phyloP scores from a whole-genome alignment of 2,797 vertebrate species.

The Microtus agrestis region DNA sequence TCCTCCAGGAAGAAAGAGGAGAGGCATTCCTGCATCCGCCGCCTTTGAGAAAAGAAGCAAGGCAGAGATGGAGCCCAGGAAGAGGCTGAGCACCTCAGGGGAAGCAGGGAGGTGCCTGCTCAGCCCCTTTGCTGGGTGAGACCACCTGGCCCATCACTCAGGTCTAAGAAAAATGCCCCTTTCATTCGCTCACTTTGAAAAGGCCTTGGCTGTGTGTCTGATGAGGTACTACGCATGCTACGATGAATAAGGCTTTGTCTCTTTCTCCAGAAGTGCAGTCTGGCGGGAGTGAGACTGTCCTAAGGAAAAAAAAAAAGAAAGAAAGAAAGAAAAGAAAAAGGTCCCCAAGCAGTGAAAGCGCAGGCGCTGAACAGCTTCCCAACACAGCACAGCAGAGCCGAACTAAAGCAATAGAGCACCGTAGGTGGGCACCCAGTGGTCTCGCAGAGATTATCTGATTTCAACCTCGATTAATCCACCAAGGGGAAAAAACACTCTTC shows the following conservation, averaged over 20 bases:
- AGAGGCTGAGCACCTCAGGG: not conserved
- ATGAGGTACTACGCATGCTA: not conserved
- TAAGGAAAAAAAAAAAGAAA: not conserved
- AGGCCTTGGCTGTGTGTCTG: constrained; percentile 7
- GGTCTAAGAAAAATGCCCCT: constrained; percentile 34
- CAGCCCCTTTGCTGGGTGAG: not conserved
- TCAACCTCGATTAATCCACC: constrained; percentile 79
- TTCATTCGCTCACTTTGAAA: not conserved
- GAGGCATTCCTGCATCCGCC: too few relatives aligned
- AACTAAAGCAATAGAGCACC: constrained; percentile 51
- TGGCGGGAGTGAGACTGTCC: not conserved
- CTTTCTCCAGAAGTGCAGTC: not conserved
- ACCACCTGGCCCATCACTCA: constrained; percentile 31
- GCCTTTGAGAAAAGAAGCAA: not conserved
- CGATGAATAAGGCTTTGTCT: constrained; percentile 43
- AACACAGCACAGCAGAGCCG: not conserved
- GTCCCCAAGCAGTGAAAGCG: not conserved
- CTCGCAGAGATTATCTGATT: constrained; percentile 77
- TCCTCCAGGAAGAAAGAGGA: constrained; percentile 35
- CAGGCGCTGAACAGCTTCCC: not conserved
- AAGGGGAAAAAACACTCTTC: constrained; percentile 65
- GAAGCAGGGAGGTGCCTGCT: not conserved
- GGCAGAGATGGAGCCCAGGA: not conserved
- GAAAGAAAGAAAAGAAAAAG: not conserved
- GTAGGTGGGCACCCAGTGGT: not conserved